Base-by-base conservation (phyloP, 2,113 vertebrate species). In the Chinchilla lanigera region DNA sequence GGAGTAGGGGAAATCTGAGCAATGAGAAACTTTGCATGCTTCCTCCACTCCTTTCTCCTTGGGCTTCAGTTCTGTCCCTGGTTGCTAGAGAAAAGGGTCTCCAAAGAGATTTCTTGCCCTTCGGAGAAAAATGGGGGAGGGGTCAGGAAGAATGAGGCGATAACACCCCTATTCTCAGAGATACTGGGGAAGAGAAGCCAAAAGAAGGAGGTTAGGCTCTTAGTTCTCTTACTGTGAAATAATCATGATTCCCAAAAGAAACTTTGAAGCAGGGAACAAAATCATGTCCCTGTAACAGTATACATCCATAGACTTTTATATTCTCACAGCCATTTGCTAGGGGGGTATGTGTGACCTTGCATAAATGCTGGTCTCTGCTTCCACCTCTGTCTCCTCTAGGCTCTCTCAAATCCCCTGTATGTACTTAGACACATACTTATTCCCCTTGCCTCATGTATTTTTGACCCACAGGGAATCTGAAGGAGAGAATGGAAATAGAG, bases 1-100 rank as follows among this genome's bases (percentile, higher is more conserved):
- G 77, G 92, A 52, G 69, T 47, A 82, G 58, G 63, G 58, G 81
- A 78, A n/a, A 81, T 92, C 52, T 78, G 56, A 96, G 92, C 69
- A 56, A 33, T 67, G 56, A 61, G 73, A 94, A 98, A 98, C 92
- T 97, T 98, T 92, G 71, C 67, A 92, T 87, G 75, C 52, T 73
- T 92, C 80, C 60, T 89, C n/a, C 9, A 61, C 80, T 95, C 69
- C 54, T 87, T 67, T 63, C 24, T 5, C 50, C 26, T 65, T 52
- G 30, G 19, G 82, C 35, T 87, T 78, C 50, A 47, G 28, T 96
- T 88, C 85, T 93, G 78, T 54, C 58, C 77, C 67, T 87, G 85
- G 54, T 88, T 85, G 35, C 73, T 92, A 56, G 67, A 77, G 30
- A 95, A 69, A 92, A 93, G 85, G 52, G 28, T 77, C 89, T 96